phyloP scores from a whole-genome alignment of 2,797 vertebrate genomes.

The Alfaro cultratus region DNA sequence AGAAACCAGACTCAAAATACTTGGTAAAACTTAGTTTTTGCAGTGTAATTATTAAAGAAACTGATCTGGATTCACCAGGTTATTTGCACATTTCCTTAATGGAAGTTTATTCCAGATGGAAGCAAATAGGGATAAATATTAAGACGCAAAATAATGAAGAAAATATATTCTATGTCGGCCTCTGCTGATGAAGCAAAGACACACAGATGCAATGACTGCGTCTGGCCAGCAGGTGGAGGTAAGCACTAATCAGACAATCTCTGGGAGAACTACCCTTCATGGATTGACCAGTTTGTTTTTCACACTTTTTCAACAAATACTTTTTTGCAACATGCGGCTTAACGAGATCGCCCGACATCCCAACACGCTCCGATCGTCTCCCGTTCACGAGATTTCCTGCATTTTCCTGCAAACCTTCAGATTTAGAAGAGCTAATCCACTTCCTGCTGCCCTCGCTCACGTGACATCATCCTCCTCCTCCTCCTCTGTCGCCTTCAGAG shows the following conservation, averaged over 20 bases:
- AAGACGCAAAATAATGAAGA: slow-evolving; percentile 71
- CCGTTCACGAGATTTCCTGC: slow-evolving; percentile 11
- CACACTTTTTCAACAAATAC: slow-evolving; percentile 17
- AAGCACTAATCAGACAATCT: slow-evolving; percentile 51
- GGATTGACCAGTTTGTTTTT: slow-evolving; percentile 52
- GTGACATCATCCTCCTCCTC: slow-evolving; percentile 28
- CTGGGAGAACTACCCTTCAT: slow-evolving; percentile 58
- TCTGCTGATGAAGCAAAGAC: slow-evolving; percentile 17
- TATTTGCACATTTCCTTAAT: slow-evolving; percentile 59
- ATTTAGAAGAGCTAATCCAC: slow-evolving; percentile 45
- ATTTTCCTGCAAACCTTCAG: slow-evolving; percentile 17
- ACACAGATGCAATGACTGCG: slow-evolving; percentile 27
- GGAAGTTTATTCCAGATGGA: slow-evolving; percentile 58
- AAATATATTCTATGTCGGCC: slow-evolving; percentile 30
- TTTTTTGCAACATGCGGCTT: slow-evolving; percentile 46
- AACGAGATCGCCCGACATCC: slow-evolving; percentile 32
- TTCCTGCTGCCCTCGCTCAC: slow-evolving; percentile 39
- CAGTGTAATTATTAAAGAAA: slow-evolving; percentile 36
- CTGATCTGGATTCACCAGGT: slow-evolving; percentile 50
- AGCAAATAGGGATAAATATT: slow-evolving; percentile 72
- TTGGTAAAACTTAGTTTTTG: too few species aligned
- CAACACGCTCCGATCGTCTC: slow-evolving; percentile 35
- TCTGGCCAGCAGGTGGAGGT: slow-evolving; percentile 75
- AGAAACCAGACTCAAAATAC: too few species aligned
- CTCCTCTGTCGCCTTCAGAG: slow-evolving; percentile 56